Conservation (phyloP, 2,797 vertebrate genomes). For the Cottoperca gobio region DNA sequence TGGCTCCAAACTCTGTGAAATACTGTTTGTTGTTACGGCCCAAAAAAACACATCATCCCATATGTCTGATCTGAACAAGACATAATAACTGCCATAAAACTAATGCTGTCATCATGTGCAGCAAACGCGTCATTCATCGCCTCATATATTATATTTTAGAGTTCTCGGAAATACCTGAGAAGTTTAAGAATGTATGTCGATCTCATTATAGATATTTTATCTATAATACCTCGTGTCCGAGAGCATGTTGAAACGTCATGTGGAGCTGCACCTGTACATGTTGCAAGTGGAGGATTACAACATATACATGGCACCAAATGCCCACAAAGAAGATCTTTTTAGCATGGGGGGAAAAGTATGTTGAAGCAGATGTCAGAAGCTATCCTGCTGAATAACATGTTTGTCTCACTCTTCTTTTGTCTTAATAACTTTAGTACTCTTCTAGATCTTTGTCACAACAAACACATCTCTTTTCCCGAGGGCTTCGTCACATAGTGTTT, state of each 20-base stretch:
- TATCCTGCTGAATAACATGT: conserved; percentile 55
- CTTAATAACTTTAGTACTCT: conserved; percentile 39
- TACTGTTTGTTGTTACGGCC: conserved; percentile 25
- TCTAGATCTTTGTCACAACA: conserved; percentile 65
- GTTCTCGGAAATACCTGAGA: conserved; percentile 42
- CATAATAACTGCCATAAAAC: conserved; percentile 60
- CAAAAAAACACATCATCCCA: conserved; percentile 33
- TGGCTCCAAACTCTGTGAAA: conserved; percentile 36
- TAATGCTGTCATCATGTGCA: conserved; percentile 60
- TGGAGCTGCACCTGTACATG: conserved; percentile 9
- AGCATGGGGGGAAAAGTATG: not conserved
- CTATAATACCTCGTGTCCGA: conserved; percentile 22
- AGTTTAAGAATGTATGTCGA: conserved; percentile 25
- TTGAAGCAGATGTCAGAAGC: conserved; percentile 16
- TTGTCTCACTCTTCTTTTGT: conserved; percentile 45
- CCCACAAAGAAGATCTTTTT: not conserved
- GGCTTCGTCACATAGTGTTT: conserved; percentile 70
- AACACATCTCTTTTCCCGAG: conserved; percentile 30
- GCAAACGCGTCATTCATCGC: conserved; percentile 24
- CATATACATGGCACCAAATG: not conserved
- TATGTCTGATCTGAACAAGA: conserved; percentile 45
- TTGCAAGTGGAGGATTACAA: not conserved
- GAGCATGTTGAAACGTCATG: conserved; percentile 3
- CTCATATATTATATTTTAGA: conserved; percentile 46
- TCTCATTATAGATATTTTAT: conserved; percentile 43